Conservation (phyloP, 2,113 vertebrate species). For the Python bivittatus region DNA sequence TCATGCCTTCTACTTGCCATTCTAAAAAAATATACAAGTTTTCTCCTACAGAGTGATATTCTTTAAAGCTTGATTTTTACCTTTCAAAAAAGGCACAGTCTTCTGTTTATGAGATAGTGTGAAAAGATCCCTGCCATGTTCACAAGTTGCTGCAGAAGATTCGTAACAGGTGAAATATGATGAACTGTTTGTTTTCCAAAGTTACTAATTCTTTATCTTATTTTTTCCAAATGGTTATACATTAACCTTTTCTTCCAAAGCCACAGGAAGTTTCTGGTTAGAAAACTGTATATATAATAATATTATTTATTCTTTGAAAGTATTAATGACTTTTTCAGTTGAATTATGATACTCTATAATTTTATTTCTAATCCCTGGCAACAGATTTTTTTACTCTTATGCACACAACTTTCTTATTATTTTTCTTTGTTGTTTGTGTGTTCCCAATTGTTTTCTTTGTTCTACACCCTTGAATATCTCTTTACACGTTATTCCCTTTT, state of each 20-base stretch:
- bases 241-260: neutral
- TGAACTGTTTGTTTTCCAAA: neutral
- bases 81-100: neutral
- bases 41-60: neutral
- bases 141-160: neutral
- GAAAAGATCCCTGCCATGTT: neutral
- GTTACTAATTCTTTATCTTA: neutral
- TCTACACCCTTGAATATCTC: neutral
- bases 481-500: neutral
- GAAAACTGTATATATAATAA: neutral
- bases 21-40: neutral
- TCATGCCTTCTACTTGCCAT: neutral
- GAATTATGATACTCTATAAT: neutral
- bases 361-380: neutral
- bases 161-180: neutral
- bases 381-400: neutral
- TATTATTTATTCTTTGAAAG: neutral
- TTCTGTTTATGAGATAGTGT: neutral
- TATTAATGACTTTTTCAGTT: neutral
- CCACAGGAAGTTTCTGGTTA: neutral
- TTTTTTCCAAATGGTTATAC: neutral
- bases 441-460: slow-evolving; percentile 7
- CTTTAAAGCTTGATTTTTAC: neutral
- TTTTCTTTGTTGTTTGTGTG: neutral
- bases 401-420: neutral